Evolutionary conservation across 2,113 vertebrate genomes (phyloP), one percentile per base, ranked within the genome.

Genomic region (Podarcis raffonei): DNA sequence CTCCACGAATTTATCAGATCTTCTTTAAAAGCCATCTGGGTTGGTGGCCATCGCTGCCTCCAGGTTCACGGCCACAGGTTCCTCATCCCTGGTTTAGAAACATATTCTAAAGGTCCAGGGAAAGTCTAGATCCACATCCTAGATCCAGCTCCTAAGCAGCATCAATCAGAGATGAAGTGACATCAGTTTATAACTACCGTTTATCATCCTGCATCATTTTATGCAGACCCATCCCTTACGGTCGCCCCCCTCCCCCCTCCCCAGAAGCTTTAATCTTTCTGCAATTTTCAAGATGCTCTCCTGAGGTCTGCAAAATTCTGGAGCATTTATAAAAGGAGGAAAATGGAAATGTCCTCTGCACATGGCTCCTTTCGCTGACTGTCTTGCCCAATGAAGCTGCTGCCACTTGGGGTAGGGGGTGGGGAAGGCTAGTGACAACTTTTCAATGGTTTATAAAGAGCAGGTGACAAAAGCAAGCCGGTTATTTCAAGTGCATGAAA

Each of bases 51-150:
- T 53, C 48, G 48, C 48, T 53, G 48, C 11, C 2, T 53, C 48
- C 48, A 53, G 48, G 48, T 53, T 53, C 11, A 20, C 3, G 18
- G 16, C 23, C 32, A 75, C 16, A 35, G 72, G 32, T 35, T 20
- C 5, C 16, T 35, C 72, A 75, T 16, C 32, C 32, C 72, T 75
- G 72, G 53, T 57, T 59, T 5, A 74, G 71, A 74, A 94, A 92
- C 93, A 74, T 93, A 90, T 89, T 81, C 91, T 89, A 92, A 94
- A 93, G 89, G 37, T 53, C 83, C 74, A 77, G n/a, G 30, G 88
- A 88, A 86, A 93, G 74, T 83, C 85, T 88, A 83, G 93, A 87
- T 57, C 71, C 68, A 88, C 81, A 4, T 81, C 87, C 92, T 93
- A 85, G 65, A 48, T 48, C 79, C n/a, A 37, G 85, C 71, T 89